A percentile compares a stretch with the other conserved stretches of the same genome.
Evolutionary conservation across 2,888 invertebrate genomes (phyloP).

Genomic region (Scaptomyza parva): DNA sequence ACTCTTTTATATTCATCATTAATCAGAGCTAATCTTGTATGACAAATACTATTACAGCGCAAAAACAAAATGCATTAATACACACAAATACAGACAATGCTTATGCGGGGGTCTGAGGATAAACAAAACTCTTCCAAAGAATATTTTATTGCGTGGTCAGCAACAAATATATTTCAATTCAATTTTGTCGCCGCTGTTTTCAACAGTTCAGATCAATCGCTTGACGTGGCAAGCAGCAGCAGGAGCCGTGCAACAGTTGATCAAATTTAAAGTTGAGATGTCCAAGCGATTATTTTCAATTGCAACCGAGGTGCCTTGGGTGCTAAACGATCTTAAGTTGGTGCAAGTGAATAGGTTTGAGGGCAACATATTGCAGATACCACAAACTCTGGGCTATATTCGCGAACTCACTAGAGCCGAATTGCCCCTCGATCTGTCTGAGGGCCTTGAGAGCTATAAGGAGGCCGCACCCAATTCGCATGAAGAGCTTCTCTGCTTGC

Average conservation of each 20-base stretch:
- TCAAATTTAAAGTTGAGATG: neutral
- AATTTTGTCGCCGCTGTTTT: neutral
- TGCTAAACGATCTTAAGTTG: neutral
- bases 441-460: neutral
- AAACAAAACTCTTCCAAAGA: too few species aligned
- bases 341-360: slow-evolving; percentile 1
- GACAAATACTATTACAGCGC: too few species aligned
- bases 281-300: neutral
- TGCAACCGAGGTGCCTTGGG: neutral
- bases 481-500: neutral
- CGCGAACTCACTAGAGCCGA: neutral
- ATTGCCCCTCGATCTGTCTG: neutral
- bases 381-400: slow-evolving; percentile 8
- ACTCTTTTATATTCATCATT: too few species aligned
- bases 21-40: too few species aligned
- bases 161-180: too few species aligned
- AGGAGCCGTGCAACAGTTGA: too few species aligned
- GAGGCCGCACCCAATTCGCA: too few species aligned
- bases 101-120: too few species aligned
- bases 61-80: too few species aligned
- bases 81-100: too few species aligned
- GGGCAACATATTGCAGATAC: neutral
- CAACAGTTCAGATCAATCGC: neutral
- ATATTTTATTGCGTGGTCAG: too few species aligned
- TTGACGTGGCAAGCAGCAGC: neutral